Evolutionary conservation across 2,113 vertebrate genomes (phyloP), one percentile per base, ranked within the genome.

Genomic region (Alethe diademata): DNA sequence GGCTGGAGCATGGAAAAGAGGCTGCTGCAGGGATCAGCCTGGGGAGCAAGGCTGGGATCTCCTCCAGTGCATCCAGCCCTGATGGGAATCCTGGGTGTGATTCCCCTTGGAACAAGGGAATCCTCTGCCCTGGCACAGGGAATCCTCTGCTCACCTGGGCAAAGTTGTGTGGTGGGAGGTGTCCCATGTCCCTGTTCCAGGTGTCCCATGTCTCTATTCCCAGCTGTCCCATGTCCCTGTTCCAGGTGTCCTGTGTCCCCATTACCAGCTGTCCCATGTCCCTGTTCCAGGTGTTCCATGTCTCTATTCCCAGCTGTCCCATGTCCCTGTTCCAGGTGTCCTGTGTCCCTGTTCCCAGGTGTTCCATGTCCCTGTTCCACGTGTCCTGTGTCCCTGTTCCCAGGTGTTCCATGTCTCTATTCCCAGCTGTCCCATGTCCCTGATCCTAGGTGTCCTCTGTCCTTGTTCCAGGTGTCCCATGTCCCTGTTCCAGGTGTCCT

Each of bases 211-310:
- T 70, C 25, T 13, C 50, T 2, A 1, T 51, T 70, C 12, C 66
- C 71, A 57, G 5, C 14, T 57, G 40, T 35, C 6, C 12, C 1
- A 0, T 58, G 26, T 58, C 26, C 54, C 25, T 3, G 0, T 45
- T 73, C 40, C 47, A 48, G 47, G 45, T 47, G 20, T 57, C 4
- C 40, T 4, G 2, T 28, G 31, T 74, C 28, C 23, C 19, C 36
- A 7, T 56, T 47, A 3, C 54, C 0, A 0, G 16, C 12, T 48
- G 33, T 67, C 4, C 43, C 0, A 0, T 48, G 47, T 69, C 18
- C 9, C 48, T 3, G 2, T 69, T 50, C 42, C 54, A 58, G 8
- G 11, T 74, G 40, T 35, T 5, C 8, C 1, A 0, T 60, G 26
- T 60, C 26, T 33, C 25, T 5, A 0, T 35, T 73, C 24, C 40